Evolutionary conservation across 2,888 invertebrate genomes (phyloP).

Genomic region (Torymus tubicola): DNA sequence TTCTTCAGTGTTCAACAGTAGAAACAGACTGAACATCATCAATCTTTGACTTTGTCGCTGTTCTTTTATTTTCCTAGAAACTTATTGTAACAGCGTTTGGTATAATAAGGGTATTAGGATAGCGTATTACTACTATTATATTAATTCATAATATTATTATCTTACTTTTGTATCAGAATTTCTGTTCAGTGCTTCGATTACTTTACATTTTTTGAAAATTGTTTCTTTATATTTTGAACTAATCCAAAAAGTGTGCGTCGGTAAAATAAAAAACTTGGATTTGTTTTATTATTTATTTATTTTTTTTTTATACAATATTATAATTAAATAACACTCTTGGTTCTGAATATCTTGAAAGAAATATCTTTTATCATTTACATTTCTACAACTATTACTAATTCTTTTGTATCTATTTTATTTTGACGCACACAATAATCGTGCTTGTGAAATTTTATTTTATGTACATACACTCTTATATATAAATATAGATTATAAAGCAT

Average conservation of each 20-base stretch:
- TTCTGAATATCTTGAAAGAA: no score
- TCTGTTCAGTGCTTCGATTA: conserved; percentile 55
- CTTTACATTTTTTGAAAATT: conserved; percentile 32
- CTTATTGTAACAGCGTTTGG: conserved; percentile 46
- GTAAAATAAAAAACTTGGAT: conserved; percentile 10
- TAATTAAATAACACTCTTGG: background rate
- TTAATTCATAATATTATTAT: conserved; percentile 37
- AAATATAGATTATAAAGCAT: conserved; percentile 45
- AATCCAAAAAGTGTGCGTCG: conserved; percentile 15
- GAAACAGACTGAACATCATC: conserved; percentile 47
- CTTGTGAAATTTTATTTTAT: conserved; percentile 40
- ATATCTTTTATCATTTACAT: background rate
- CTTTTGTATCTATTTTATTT: conserved; percentile 24
- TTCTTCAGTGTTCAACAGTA: conserved; percentile 20
- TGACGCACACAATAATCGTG: conserved; percentile 25
- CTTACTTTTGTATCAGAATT: conserved; percentile 36
- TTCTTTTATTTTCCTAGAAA: conserved; percentile 52
- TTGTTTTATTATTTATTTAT: conserved; percentile 33
- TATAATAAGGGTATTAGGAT: conserved; percentile 56
- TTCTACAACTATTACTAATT: conserved; percentile 7
- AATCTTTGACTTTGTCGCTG: conserved; percentile 53
- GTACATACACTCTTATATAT: conserved; percentile 49
- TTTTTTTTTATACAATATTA: background rate
- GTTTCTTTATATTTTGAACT: conserved; percentile 25
- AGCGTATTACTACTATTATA: conserved; percentile 41